Evolutionary conservation across 1,140 invertebrate species (phyloP).

Genomic region (Macrobrachium nipponense): DNA sequence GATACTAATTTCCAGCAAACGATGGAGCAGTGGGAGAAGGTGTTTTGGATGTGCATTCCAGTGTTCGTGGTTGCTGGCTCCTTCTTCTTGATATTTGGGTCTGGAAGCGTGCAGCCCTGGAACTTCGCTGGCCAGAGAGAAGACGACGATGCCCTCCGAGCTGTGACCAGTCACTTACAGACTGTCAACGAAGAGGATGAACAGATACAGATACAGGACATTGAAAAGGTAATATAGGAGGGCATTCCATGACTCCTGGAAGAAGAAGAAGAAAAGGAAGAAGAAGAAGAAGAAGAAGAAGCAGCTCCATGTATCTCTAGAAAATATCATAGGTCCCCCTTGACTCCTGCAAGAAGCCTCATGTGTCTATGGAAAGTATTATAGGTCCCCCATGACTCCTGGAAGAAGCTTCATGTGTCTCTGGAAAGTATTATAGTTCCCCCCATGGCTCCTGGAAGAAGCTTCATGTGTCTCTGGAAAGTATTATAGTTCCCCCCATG

Average conservation of each 20-base stretch:
- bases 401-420: no score
- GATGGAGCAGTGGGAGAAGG: slow-evolving; percentile 30
- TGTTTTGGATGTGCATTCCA: slow-evolving; percentile 40
- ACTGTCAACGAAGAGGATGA: not conserved
- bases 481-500: no score
- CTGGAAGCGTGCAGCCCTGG: slow-evolving; percentile 18
- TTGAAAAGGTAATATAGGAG: not conserved
- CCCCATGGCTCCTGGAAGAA: no score
- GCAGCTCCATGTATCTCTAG: not conserved
- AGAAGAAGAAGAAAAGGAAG: not conserved
- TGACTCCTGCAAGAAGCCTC: not conserved
- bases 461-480: no score
- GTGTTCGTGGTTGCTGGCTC: not conserved
- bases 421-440: no score
- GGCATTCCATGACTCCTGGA: not conserved
- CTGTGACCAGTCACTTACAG: not conserved
- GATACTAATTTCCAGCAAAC: slow-evolving; percentile 18
- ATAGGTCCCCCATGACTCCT: not conserved
- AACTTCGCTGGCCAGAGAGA: not conserved
- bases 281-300: slow-evolving; percentile 4
- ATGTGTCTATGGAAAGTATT: not conserved
- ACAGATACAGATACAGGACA: not conserved
- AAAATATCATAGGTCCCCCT: not conserved
- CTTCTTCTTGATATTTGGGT: slow-evolving; percentile 34
- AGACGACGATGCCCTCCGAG: not conserved